Evolutionary conservation across 2,888 invertebrate genomes (phyloP).

Genomic region (Polylopha cassiicola): DNA sequence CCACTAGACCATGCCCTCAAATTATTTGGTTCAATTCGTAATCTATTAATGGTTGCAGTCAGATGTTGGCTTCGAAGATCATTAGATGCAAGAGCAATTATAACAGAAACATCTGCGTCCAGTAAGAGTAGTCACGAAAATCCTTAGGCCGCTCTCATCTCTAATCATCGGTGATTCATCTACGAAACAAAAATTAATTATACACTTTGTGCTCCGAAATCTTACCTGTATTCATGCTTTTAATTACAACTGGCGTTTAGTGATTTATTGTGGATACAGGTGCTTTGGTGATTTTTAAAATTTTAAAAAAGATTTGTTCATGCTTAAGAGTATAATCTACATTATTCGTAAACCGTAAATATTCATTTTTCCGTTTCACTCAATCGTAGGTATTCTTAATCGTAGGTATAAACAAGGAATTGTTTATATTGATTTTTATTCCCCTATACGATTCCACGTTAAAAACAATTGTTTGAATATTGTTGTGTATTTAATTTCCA

Average conservation of each 20-base stretch:
- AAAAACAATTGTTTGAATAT: slow-evolving; percentile 28
- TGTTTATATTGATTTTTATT: no score
- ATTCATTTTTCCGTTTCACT: no score
- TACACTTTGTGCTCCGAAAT: slow-evolving; percentile 58
- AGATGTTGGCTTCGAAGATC: slow-evolving; percentile 48
- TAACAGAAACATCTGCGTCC: slow-evolving; percentile 67
- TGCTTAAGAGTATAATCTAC: no score
- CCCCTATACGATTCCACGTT: slow-evolving; percentile 25
- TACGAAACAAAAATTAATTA: slow-evolving; percentile 70
- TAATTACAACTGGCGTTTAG: slow-evolving; percentile 62
- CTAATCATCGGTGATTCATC: slow-evolving; percentile 74
- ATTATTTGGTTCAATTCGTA: slow-evolving; percentile 13
- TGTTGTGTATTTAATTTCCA: slow-evolving; percentile 31
- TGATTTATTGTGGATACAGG: slow-evolving; percentile 66
- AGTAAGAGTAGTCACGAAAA: slow-evolving; percentile 48
- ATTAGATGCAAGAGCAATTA: slow-evolving; percentile 65
- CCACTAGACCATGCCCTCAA: no score
- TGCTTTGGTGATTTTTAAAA: slow-evolving; percentile 60
- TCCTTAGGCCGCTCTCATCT: slow-evolving; percentile 42
- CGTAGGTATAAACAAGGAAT: no score
- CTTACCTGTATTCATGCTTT: slow-evolving; percentile 66
- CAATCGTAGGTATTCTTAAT: no score
- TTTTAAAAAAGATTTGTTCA: slow-evolving; percentile 25
- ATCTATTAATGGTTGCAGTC: slow-evolving; percentile 19
- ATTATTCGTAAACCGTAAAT: no score